Evolutionary conservation across 2,797 vertebrate species (phyloP).

Genomic region (Carapus acus): DNA sequence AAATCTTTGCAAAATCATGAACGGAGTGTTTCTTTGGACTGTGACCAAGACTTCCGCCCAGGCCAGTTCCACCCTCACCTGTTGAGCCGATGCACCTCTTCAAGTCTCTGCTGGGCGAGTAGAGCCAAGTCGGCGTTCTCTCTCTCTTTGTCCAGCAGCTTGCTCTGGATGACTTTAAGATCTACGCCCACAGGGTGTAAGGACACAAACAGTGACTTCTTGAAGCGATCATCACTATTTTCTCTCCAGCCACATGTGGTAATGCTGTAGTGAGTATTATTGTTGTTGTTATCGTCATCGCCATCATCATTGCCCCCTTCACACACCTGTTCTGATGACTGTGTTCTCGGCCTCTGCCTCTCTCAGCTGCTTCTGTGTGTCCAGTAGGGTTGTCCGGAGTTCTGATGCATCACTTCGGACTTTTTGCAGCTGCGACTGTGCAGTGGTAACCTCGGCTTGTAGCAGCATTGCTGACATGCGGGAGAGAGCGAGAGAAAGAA

Average conservation of each 20-base stretch:
- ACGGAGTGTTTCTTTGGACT: no score
- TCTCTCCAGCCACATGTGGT: no score
- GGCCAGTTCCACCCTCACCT: conserved; percentile 30
- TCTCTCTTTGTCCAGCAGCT: conserved; percentile 73
- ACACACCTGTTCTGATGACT: conserved; percentile 73
- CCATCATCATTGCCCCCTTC: no score
- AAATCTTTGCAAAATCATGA: no score
- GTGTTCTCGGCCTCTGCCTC: conserved; percentile 67
- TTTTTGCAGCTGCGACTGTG: conserved; percentile 67
- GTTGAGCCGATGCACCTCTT: conserved; percentile 64
- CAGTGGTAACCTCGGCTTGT: conserved; percentile 70
- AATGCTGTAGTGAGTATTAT: no score
- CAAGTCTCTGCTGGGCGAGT: conserved; percentile 73
- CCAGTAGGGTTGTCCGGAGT: conserved; percentile 65
- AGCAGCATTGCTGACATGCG: conserved; percentile 63
- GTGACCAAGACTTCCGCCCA: no score
- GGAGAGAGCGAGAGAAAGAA: no score
- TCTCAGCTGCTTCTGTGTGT: conserved; percentile 71
- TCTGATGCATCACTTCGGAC: conserved; percentile 78
- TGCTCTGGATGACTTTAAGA: conserved; percentile 66
- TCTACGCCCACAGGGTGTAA: conserved; percentile 70
- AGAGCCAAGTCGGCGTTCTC: conserved; percentile 76
- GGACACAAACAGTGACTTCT: conserved; percentile 1
- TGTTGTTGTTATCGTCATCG: no score
- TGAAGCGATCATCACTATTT: no score